Percentiles rank a stretch among this genome's conserved stretches.
Conservation (phyloP, 1,140 invertebrate genomes). For the Sesamia nonagrioides region DNA sequence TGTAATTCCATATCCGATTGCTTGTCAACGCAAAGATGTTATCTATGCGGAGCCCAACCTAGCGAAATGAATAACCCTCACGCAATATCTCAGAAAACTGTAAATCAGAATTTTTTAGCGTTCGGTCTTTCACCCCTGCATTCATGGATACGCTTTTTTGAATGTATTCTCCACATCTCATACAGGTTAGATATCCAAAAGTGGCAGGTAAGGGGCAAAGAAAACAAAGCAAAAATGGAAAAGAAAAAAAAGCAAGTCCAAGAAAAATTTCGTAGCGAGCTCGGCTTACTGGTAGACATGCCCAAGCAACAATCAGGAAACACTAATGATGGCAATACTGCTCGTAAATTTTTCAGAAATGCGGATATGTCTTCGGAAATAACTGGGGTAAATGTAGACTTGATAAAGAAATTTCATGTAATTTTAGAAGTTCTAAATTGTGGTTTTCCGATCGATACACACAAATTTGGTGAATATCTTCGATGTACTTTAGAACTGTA, state of each 20-base stretch:
- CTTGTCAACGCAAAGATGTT: slow-evolving; percentile 18
- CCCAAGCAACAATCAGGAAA: slow-evolving; percentile 24
- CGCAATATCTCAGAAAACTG: slow-evolving; percentile 11
- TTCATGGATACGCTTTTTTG: slow-evolving; percentile 8
- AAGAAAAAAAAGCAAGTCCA: slow-evolving; percentile 9
- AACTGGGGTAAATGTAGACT: slow-evolving; percentile 46
- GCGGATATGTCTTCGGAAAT: slow-evolving; percentile 41
- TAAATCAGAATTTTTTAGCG: neutral
- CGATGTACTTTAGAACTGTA: too few species aligned
- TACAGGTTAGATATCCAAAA: slow-evolving; percentile 1
- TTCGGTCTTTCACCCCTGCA: slow-evolving; percentile 6
- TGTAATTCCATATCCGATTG: slow-evolving; percentile 21
- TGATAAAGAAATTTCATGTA: slow-evolving; percentile 40
- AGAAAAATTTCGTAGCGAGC: slow-evolving; percentile 20
- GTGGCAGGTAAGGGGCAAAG: slow-evolving; percentile 7
- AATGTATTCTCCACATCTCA: slow-evolving; percentile 1
- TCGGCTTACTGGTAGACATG: too few species aligned
- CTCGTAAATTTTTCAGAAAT: slow-evolving; percentile 40
- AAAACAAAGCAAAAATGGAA: slow-evolving; percentile 9
- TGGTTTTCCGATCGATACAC: neutral
- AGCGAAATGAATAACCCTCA: slow-evolving; percentile 17
- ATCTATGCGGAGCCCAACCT: slow-evolving; percentile 21
- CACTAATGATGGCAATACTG: slow-evolving; percentile 38
- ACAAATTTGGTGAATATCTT: too few species aligned
- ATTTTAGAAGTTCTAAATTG: slow-evolving; percentile 38